A percentile compares a stretch with the other conserved stretches of the same genome.
These are phyloP conservation scores for Neelides folsomi DNA, from an alignment of 2,888 invertebrate species.

Conservation along the genomic window DNA sequence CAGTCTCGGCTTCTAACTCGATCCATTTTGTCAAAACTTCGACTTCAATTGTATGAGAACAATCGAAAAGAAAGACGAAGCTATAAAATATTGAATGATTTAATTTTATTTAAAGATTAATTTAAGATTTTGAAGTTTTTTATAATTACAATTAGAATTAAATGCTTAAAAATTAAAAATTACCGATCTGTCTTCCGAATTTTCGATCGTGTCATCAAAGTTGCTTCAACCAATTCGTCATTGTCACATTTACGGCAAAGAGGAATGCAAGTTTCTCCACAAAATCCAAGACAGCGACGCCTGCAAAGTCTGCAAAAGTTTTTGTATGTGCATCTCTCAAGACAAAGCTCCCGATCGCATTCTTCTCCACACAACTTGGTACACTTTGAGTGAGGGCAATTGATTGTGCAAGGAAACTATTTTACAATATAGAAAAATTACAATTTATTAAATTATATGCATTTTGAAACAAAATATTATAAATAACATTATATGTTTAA, in stretches of 20 bases:
- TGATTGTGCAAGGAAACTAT: too few species aligned
- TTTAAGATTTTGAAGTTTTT: not conserved
- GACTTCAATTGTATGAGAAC: conserved; percentile 1
- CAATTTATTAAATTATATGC: too few species aligned
- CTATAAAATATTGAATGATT: not conserved
- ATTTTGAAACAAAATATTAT: too few species aligned
- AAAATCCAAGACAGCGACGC: conserved; percentile 4
- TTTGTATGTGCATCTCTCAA: too few species aligned
- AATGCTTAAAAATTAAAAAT: too few species aligned
- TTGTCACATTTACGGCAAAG: not conserved
- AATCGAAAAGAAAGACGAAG: not conserved
- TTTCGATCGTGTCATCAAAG: not conserved
- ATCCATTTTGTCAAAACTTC: not conserved
- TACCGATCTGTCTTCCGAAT: not conserved
- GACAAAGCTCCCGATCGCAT: too few species aligned
- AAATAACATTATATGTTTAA: too few species aligned
- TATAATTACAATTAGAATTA: too few species aligned
- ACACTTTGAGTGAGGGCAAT: too few species aligned
- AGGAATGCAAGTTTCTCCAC: conserved; percentile 2
- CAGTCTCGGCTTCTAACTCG: not conserved
- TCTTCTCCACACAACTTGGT: too few species aligned
- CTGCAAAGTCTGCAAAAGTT: too few species aligned
- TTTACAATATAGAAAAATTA: too few species aligned
- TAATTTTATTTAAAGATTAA: not conserved
- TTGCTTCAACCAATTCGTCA: not conserved